Evolutionary conservation across 2,797 vertebrate genomes (phyloP), one percentile per base, ranked within the genome.

Genomic region (Arctocebus calabarensis): DNA sequence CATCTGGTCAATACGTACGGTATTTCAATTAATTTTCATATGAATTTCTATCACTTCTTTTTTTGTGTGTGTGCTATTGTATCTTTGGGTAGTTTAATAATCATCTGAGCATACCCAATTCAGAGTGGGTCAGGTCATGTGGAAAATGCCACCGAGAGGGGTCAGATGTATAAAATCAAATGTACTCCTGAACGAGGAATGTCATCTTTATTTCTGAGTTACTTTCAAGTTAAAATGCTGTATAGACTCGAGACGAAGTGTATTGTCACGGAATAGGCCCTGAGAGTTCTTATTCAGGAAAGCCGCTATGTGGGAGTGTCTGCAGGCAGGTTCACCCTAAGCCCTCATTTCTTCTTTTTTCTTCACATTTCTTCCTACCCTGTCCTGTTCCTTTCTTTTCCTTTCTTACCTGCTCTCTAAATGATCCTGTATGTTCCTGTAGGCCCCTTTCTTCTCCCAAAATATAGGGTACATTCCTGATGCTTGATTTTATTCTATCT

Each of bases 21-120:
- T 87, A 93, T 83, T 93, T 97, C 90, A 96, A 79, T 95, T 96
- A 94, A 94, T 85, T 97, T 94, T 95, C 48, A n/a, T 84, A 5
- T 75, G 75, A 81, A 59, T 92, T 88, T 79, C 61, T 91, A 14
- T 52, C 66, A n/a, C 37, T 66, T 92, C 68, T 71, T 93, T 93
- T 93, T 52, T 92, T 64, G 83, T 84, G 43, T 45, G 37, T 83
- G 34, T 90, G 59, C 74, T 77, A 2, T 92, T 94, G 59, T 84
- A 71, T 88, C 73, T 95, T 78, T 84, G 25, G 52, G 32, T 83
- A 88, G 59, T 79, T 91, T 92, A 87, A 40, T 20, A 79, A 48
- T 29, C 12, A 7, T 45, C 32, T 52, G 79, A 77, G 82, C 19
- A 84, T 40, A 59, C 6, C 59, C 91, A 87, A 82, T 95, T 74